Conservation (phyloP, 2,888 invertebrate genomes). For the Drosophila paramelanica region DNA sequence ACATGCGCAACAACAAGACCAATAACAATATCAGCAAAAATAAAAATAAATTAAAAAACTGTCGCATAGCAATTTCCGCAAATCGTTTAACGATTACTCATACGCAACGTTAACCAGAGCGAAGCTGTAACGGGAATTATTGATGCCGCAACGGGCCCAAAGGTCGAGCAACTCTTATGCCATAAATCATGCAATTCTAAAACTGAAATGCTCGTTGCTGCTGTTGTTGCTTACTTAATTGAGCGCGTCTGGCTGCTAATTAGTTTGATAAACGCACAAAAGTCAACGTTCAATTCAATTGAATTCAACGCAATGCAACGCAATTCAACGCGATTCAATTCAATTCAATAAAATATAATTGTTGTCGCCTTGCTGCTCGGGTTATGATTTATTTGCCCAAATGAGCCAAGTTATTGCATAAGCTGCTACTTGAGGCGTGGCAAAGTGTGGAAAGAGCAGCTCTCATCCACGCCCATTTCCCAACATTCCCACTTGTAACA, state of each 20-base stretch:
- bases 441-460: constrained; percentile 37
- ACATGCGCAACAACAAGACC: not conserved
- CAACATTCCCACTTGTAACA: constrained; percentile 25
- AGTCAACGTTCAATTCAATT: constrained; percentile 48
- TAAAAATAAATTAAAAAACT: constrained; percentile 45
- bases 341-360: constrained; percentile 37
- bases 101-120: constrained; percentile 46
- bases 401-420: constrained; percentile 41
- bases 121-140: constrained; percentile 29
- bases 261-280: constrained; percentile 54
- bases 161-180: constrained; percentile 67
- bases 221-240: constrained; percentile 45
- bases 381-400: constrained; percentile 38
- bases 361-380: constrained; percentile 10
- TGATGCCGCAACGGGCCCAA: constrained; percentile 17
- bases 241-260: constrained; percentile 50
- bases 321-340: constrained; percentile 33
- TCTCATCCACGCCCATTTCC: constrained; percentile 7
- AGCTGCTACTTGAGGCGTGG: constrained; percentile 38
- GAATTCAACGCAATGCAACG: constrained; percentile 26
- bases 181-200: constrained; percentile 61
- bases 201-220: constrained; percentile 32
- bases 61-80: constrained; percentile 52
- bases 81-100: constrained; percentile 59
- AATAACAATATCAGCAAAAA: not conserved